Percentiles rank a stretch among this genome's conserved stretches.
phyloP scores from a whole-genome alignment of 2,113 vertebrate genomes.

The Dascyllus trimaculatus region DNA sequence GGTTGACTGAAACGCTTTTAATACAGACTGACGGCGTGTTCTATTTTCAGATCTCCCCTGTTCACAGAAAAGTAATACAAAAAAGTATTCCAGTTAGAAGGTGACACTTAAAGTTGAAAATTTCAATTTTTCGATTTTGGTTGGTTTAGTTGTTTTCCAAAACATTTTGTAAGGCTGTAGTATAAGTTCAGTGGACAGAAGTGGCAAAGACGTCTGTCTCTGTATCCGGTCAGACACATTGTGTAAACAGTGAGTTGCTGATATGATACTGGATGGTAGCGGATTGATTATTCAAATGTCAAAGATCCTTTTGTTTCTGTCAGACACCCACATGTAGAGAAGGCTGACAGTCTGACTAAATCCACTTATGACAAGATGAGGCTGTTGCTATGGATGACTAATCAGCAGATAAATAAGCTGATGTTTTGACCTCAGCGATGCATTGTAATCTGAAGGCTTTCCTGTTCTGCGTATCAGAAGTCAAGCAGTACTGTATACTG shows the following conservation, averaged over 20 bases:
- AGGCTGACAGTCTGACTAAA: constrained; percentile 58
- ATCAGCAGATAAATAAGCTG: constrained; percentile 39
- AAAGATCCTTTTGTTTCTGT: constrained; percentile 51
- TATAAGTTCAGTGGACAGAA: neutral
- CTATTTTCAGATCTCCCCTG: too few relatives aligned
- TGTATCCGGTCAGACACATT: neutral
- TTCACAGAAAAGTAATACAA: too few relatives aligned
- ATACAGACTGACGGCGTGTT: too few relatives aligned
- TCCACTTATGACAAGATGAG: constrained; percentile 45
- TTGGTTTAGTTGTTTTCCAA: neutral
- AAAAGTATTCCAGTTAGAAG: neutral
- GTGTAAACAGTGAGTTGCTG: neutral
- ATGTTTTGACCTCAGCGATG: constrained; percentile 36
- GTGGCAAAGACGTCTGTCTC: neutral
- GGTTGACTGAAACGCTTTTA: too few relatives aligned
- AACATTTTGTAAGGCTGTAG: neutral
- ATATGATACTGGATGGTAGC: neutral
- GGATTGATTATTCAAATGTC: constrained; percentile 48
- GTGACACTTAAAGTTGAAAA: neutral
- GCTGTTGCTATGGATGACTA: constrained; percentile 55
- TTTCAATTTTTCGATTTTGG: neutral
- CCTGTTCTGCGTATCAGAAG: neutral
- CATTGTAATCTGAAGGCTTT: constrained; percentile 7
- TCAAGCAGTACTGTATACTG: neutral
- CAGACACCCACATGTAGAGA: constrained; percentile 48